Evolutionary conservation across 2,797 vertebrate species (phyloP).

Genomic region (Alosa sapidissima): DNA sequence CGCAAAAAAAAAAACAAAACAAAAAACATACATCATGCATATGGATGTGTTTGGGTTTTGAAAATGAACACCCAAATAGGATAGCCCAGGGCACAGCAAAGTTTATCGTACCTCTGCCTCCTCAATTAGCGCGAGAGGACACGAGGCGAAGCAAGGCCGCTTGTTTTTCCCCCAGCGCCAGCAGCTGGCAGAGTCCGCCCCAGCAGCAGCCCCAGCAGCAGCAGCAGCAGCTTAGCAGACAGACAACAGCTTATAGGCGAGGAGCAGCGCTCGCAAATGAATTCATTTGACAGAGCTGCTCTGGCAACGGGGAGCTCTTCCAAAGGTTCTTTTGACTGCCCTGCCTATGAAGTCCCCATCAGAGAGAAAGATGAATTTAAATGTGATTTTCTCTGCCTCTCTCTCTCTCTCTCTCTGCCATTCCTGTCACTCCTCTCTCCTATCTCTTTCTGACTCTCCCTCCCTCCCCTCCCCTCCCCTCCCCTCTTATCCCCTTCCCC

Average conservation of each 20-base stretch:
- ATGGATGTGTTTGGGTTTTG: background rate
- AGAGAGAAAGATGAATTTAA: slow-evolving; percentile 15
- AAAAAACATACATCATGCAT: background rate
- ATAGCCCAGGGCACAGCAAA: background rate
- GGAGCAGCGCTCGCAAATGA: slow-evolving; percentile 13
- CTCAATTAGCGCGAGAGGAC: background rate
- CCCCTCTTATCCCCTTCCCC: background rate
- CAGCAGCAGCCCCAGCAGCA: background rate
- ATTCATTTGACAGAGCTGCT: slow-evolving; percentile 25
- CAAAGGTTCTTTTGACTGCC: slow-evolving; percentile 1
- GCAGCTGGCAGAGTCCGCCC: background rate
- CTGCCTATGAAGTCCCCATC: slow-evolving; percentile 23
- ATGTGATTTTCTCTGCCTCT: background rate
- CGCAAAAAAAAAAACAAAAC: no score
- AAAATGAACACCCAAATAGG: background rate
- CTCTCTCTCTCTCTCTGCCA: background rate
- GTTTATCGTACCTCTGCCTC: background rate
- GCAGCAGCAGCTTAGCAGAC: slow-evolving; percentile 14
- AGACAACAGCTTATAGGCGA: slow-evolving; percentile 24
- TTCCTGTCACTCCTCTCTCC: background rate
- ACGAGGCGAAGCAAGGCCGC: slow-evolving; percentile 2
- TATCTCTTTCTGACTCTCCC: background rate
- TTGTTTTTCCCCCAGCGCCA: background rate
- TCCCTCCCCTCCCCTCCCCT: background rate
- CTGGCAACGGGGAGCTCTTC: background rate